phyloP scores from a whole-genome alignment of 1,140 invertebrate species.

The Mamestra configurata region DNA sequence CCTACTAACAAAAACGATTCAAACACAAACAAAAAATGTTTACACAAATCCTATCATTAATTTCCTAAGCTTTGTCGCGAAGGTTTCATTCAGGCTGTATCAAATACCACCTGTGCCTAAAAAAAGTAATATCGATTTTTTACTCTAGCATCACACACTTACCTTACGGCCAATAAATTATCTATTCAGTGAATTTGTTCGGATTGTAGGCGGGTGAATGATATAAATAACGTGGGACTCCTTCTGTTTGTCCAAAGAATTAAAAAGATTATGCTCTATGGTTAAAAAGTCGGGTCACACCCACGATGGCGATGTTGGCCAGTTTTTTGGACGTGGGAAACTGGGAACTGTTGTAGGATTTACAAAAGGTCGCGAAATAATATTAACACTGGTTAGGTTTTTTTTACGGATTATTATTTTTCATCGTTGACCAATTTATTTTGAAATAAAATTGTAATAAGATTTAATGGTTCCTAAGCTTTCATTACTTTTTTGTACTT shows the following conservation, averaged over 20 bases:
- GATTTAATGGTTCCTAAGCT: neutral
- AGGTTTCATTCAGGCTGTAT: constrained; percentile 58
- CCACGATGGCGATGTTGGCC: constrained; percentile 22
- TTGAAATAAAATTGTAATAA: neutral
- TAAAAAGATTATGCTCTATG: constrained; percentile 45
- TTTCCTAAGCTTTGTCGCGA: constrained; percentile 54
- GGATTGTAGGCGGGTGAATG: constrained; percentile 78
- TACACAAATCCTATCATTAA: constrained; percentile 75
- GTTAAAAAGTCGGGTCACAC: constrained; percentile 47
- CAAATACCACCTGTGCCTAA: constrained; percentile 63
- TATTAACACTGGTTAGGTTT: neutral
- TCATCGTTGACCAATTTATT: neutral
- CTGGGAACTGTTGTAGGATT: neutral
- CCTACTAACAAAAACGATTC: constrained; percentile 26
- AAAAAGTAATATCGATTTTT: constrained; percentile 41
- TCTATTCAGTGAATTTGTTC: constrained; percentile 80
- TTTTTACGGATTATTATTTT: neutral
- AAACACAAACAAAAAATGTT: constrained; percentile 77
- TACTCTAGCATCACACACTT: constrained; percentile 23
- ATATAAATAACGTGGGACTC: constrained; percentile 43
- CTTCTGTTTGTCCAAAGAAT: constrained; percentile 51
- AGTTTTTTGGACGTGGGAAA: constrained; percentile 57
- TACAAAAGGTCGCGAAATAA: constrained; percentile 34
- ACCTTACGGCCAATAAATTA: constrained; percentile 80
- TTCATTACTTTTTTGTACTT: neutral